Conservation (phyloP, 2,888 invertebrate species). For the Didymodactylos carnosus region DNA sequence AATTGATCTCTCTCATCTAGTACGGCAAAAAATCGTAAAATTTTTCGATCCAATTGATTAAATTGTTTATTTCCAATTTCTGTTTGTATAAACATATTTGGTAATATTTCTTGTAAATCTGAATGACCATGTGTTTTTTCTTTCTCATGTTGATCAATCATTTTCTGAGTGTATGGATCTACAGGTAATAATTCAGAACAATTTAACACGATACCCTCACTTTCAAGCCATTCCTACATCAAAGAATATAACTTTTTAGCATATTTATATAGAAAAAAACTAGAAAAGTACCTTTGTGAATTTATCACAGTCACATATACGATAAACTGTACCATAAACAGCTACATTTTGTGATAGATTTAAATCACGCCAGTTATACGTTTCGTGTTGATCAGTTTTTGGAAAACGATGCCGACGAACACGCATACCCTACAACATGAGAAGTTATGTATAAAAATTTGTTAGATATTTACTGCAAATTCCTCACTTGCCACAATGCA, state of each 20-base stretch:
- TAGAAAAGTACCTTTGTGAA: constrained; percentile 49
- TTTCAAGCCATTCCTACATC: constrained; percentile 56
- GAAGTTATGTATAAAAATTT: neutral
- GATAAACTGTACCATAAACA: constrained; percentile 59
- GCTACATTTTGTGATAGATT: constrained; percentile 56
- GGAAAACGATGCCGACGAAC: constrained; percentile 53
- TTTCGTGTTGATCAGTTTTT: constrained; percentile 48
- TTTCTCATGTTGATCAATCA: constrained; percentile 29
- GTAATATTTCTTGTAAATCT: neutral
- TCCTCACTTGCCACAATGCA: constrained; percentile 34
- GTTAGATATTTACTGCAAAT: neutral
- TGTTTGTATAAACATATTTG: neutral
- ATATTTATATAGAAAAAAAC: neutral
- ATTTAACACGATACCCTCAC: constrained; percentile 57
- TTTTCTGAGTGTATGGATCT: constrained; percentile 44
- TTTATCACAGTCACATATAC: constrained; percentile 55
- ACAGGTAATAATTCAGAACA: constrained; percentile 49
- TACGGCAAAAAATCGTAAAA: constrained; percentile 41
- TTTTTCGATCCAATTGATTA: constrained; percentile 56
- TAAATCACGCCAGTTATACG: constrained; percentile 67
- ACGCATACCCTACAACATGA: constrained; percentile 42
- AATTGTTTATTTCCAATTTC: constrained; percentile 37
- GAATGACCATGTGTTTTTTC: constrained; percentile 38
- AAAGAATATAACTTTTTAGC: neutral
- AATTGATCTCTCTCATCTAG: constrained; percentile 38